phyloP scores from a whole-genome alignment of 2,888 invertebrate species.

The Dusona sp. region DNA sequence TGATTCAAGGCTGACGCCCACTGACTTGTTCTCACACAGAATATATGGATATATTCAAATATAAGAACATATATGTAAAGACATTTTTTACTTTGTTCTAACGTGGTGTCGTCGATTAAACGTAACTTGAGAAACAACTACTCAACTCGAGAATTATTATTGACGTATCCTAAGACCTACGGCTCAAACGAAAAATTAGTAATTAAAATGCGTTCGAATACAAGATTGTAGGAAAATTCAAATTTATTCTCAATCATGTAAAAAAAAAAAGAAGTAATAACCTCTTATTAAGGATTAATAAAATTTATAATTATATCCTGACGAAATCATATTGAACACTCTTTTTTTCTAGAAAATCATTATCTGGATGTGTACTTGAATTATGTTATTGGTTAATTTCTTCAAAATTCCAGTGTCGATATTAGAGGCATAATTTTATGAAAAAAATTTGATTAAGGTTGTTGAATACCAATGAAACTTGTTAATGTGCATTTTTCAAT shows the following conservation, averaged over 20 bases:
- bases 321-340: background rate
- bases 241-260: background rate
- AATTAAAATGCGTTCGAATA: background rate
- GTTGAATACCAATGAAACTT: too few species aligned
- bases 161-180: background rate
- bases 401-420: too few species aligned
- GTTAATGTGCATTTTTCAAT: too few species aligned
- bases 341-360: background rate
- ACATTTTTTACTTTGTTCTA: constrained; percentile 66
- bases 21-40: constrained; percentile 45
- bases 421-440: too few species aligned
- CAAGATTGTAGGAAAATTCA: background rate
- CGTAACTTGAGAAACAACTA: constrained; percentile 62
- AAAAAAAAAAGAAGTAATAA: background rate
- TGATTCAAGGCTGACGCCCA: constrained; percentile 78
- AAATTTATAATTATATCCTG: background rate
- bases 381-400: too few species aligned
- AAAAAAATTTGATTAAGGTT: too few species aligned
- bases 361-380: too few species aligned
- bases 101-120: constrained; percentile 64
- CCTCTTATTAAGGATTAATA: too few species aligned
- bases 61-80: background rate
- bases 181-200: background rate
- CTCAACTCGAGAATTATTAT: background rate
- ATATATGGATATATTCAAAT: background rate